Evolutionary conservation across 2,113 vertebrate species (phyloP).

Genomic region (human (Homo sapiens)): GRCh38 chr7:131452001-131452500

Average conservation of each 20-base stretch:
- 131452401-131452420: slow-evolving; percentile 44
- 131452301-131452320: slow-evolving; percentile 40
- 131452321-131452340: slow-evolving; percentile 20
- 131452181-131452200: slow-evolving; percentile 51
- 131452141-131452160: slow-evolving; percentile 42
- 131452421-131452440: slow-evolving; percentile 43
- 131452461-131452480: neutral
- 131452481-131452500: neutral
- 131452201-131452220: neutral
- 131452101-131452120: slow-evolving; percentile 5
- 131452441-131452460: slow-evolving; percentile 18
- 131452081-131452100: slow-evolving; percentile 46
- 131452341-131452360: slow-evolving; percentile 16
- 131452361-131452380: neutral
- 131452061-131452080: slow-evolving; percentile 41
- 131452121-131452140: slow-evolving; percentile 49
- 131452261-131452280: neutral
- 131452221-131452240: neutral
- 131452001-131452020: neutral
- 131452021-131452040: neutral
- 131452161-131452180: slow-evolving; percentile 39
- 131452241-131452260: slow-evolving; percentile 49
- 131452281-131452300: neutral
- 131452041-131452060: slow-evolving; percentile 36
- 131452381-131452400: slow-evolving; percentile 9